A percentile compares a stretch with the other conserved stretches of the same genome.
These are phyloP conservation scores for Neolamprologus devosi DNA, from an alignment of 2,113 vertebrate species.

Conservation along the genomic window DNA sequence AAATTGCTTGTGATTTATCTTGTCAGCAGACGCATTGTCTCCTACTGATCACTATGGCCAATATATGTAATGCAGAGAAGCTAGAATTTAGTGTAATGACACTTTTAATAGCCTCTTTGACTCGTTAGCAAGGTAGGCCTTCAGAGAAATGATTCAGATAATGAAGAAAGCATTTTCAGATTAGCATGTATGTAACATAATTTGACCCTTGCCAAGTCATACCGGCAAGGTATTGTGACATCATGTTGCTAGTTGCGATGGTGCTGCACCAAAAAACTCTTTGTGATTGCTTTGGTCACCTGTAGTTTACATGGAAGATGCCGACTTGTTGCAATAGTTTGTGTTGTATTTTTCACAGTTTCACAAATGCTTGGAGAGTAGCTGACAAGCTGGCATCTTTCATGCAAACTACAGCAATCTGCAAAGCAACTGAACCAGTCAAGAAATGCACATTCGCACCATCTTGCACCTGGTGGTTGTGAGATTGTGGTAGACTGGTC, in stretches of 20 bases:
- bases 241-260: background rate
- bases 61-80: background rate
- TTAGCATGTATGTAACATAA: background rate
- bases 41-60: background rate
- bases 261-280: background rate
- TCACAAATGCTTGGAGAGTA: background rate
- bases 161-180: background rate
- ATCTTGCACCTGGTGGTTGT: background rate
- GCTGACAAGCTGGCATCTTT: background rate
- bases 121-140: background rate
- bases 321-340: background rate
- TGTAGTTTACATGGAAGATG: background rate
- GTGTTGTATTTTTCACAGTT: background rate
- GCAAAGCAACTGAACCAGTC: background rate
- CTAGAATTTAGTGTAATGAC: background rate
- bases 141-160: background rate
- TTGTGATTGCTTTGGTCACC: background rate
- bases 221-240: background rate
- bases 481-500: background rate
- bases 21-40: background rate
- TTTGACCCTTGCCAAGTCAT: background rate
- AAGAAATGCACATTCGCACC: background rate
- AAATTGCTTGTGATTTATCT: background rate
- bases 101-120: background rate
- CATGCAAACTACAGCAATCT: background rate